Evolutionary conservation across 2,888 invertebrate species (phyloP), one percentile per base, ranked within the genome.

Genomic region (Pyralis farinalis): DNA sequence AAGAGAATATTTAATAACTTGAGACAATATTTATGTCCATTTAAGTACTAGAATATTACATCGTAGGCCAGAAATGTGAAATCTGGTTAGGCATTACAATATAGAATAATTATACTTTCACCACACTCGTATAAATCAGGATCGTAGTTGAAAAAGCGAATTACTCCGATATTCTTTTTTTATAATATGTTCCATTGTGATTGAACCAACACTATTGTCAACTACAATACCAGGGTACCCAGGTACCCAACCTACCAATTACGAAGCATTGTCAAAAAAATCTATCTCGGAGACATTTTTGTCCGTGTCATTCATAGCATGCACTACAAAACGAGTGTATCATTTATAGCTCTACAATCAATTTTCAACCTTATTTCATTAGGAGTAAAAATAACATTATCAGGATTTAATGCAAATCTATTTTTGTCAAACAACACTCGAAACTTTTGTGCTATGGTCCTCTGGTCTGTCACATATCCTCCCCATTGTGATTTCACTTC

Each of bases 191-290:
- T 59, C 67, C 64, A 66, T 83, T 86, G 78, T 83, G 45, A 52
- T 58, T 43, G 46, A 58, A 67, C 67, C 74, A 67, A 64, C 56
- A 51, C 67, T 63, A 87, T 87, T 87, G 84, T 87, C 66, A 59
- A 66, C 71, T 62, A 87, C 86, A 86, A 87, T 78, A 77, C 81
- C 73, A 55, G 61, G 64, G 58, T 65, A 67, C 79, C 87, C 88
- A 88, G 88, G 88, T 88, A 88, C 80, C 87, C 83, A 81, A 82
- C 88, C 88, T 86, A 88, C 87, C 88, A 88, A 88, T 88, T 88
- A 88, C 79, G 28, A 54, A 32, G 72, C 61, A 82, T 82, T 82
- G 80, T 80, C 71, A 71, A 75, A 80, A 79, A 80, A 86, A 83
- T 61, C 61, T 63, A 77, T 75, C 80, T 71, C 69, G 71, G 86